These are phyloP conservation scores for Oophaga sylvatica DNA, from an alignment of 2,797 vertebrate genomes.

Conservation along the genomic window DNA sequence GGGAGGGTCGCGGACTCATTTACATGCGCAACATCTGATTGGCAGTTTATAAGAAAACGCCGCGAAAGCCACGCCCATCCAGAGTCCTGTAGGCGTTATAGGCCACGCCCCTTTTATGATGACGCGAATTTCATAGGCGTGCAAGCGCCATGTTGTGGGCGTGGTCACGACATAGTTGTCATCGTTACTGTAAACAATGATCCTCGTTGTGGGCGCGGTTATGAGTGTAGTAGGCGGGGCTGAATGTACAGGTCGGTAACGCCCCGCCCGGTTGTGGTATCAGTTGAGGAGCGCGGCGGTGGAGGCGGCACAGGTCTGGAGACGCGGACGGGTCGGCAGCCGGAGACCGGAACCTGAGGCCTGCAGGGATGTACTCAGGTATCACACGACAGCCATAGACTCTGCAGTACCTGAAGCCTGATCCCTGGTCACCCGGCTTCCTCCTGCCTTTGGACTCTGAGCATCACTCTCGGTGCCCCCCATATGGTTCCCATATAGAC, in stretches of 20 bases:
- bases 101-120: not conserved
- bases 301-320: not conserved
- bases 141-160: not conserved
- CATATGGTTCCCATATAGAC: no score
- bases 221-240: slow-evolving; percentile 1
- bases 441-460: no score
- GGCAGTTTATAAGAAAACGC: not conserved
- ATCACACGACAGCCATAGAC: not conserved
- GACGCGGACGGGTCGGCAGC: no score
- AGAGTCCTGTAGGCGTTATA: no score
- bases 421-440: no score
- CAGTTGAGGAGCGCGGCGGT: not conserved
- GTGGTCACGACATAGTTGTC: not conserved
- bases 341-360: not conserved
- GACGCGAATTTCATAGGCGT: not conserved
- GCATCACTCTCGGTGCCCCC: not conserved
- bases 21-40: not conserved
- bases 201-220: not conserved
- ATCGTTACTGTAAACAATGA: not conserved
- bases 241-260: not conserved
- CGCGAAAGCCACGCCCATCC: not conserved
- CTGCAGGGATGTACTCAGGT: not conserved
- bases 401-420: not conserved
- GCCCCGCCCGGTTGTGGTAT: not conserved
- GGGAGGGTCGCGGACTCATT: not conserved